Conservation (phyloP, 2,888 invertebrate genomes). For the Callyntrura sp. region DNA sequence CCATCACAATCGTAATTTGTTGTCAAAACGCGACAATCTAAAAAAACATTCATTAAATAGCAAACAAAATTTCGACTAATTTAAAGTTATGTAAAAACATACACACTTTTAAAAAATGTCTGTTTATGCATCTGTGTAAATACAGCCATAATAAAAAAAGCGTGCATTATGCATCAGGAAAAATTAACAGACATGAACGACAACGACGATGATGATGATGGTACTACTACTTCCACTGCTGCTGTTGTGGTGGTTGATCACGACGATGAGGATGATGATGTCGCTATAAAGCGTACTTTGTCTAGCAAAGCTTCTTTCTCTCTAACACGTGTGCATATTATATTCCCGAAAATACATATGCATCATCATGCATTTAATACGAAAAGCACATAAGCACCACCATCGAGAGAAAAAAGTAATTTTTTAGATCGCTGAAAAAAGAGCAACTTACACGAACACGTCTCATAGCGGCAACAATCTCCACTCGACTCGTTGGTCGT, state of each 20-base stretch:
- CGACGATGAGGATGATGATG: neutral
- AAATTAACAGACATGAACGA: neutral
- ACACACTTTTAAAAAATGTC: too few relatives aligned
- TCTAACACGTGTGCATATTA: too few relatives aligned
- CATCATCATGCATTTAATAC: neutral
- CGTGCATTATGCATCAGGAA: neutral
- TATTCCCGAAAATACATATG: too few relatives aligned
- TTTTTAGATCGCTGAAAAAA: neutral
- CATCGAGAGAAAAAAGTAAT: neutral
- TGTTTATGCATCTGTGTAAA: slow-evolving; percentile 6
- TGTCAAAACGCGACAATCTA: slow-evolving; percentile 39
- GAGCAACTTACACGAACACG: slow-evolving; percentile 94
- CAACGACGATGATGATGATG: neutral
- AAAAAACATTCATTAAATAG: slow-evolving; percentile 3
- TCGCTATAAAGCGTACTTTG: too few relatives aligned
- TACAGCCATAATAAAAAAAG: neutral
- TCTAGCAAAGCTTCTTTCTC: too few relatives aligned
- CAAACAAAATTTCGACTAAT: slow-evolving; percentile 24
- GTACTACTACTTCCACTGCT: neutral
- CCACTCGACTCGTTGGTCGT: slow-evolving; percentile 97
- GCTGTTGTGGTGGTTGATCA: neutral
- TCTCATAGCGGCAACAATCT: slow-evolving; percentile 99
- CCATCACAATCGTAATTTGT: too few relatives aligned
- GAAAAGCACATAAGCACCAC: neutral
- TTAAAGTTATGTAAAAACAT: neutral